phyloP scores from a whole-genome alignment of 2,113 vertebrate species.

The Delphinus delphis region DNA sequence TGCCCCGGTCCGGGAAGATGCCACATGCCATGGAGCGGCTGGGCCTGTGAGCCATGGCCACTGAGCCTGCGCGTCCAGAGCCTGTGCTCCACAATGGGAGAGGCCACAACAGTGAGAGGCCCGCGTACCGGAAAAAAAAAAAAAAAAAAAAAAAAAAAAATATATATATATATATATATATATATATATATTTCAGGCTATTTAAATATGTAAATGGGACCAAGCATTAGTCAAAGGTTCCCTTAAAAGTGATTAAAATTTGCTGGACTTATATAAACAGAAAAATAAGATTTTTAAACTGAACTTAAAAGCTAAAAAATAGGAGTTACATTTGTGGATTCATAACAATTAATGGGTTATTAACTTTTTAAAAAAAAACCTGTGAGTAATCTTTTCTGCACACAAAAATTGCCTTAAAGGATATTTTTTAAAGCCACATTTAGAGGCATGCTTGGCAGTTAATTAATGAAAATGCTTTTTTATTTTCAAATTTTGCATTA shows the following conservation, averaged over 20 bases:
- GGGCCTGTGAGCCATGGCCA: accelerated
- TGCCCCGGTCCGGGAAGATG: no score
- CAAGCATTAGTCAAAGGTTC: not conserved
- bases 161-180: no score
- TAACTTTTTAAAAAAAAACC: not conserved
- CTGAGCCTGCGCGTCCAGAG: no score
- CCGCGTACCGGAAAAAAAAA: accelerated
- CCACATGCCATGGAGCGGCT: accelerated
- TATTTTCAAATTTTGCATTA: not conserved
- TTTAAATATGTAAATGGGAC: not conserved
- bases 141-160: no score
- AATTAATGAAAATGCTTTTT: not conserved
- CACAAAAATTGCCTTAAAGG: slow-evolving; percentile 28
- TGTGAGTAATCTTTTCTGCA: slow-evolving; percentile 1
- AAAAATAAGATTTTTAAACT: slow-evolving; percentile 22
- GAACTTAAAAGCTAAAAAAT: slow-evolving; percentile 30
- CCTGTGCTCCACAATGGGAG: accelerated
- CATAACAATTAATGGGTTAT: not conserved
- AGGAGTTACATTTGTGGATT: not conserved
- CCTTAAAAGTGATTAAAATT: slow-evolving; percentile 17
- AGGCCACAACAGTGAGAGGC: no score
- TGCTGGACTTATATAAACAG: slow-evolving; percentile 30
- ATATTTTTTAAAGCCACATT: not conserved
- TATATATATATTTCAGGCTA: not conserved
- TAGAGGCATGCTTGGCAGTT: not conserved